phyloP scores from a whole-genome alignment of 1,140 invertebrate genomes.

The Sinonovacula constricta region DNA sequence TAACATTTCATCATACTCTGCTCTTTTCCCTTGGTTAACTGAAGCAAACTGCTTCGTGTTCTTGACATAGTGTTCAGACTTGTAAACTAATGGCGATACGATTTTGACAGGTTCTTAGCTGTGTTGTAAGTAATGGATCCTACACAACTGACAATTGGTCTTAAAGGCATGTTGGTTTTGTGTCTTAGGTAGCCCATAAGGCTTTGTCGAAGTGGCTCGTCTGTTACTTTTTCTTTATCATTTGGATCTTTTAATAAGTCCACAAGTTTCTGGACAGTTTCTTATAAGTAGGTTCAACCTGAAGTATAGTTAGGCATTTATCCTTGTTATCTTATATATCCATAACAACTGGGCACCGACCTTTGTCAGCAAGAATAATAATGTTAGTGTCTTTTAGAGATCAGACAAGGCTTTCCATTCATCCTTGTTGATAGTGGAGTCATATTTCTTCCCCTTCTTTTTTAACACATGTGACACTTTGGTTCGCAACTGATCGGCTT shows the following conservation, averaged over 20 bases:
- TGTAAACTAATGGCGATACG: neutral
- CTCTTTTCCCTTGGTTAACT: neutral
- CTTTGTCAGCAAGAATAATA: neutral
- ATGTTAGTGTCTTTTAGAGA: neutral
- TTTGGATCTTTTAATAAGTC: neutral
- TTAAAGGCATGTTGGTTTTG: neutral
- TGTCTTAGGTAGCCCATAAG: neutral
- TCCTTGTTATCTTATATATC: neutral
- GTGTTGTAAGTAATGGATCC: neutral
- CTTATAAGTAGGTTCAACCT: neutral
- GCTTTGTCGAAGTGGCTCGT: neutral
- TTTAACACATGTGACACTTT: neutral
- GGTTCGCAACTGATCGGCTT: neutral
- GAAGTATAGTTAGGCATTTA: neutral
- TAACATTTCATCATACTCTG: neutral
- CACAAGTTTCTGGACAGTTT: neutral
- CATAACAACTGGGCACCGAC: neutral
- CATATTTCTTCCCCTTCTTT: neutral
- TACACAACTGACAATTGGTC: neutral
- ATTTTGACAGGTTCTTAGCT: neutral
- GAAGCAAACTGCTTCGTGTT: neutral
- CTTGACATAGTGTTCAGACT: neutral
- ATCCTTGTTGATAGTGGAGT: neutral
- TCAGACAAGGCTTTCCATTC: neutral
- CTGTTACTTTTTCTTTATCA: neutral